A percentile compares a stretch with the other conserved stretches of the same genome.
Evolutionary conservation across 2,797 vertebrate genomes (phyloP).

Genomic region (Ctenochaetus hawaiiensis): DNA sequence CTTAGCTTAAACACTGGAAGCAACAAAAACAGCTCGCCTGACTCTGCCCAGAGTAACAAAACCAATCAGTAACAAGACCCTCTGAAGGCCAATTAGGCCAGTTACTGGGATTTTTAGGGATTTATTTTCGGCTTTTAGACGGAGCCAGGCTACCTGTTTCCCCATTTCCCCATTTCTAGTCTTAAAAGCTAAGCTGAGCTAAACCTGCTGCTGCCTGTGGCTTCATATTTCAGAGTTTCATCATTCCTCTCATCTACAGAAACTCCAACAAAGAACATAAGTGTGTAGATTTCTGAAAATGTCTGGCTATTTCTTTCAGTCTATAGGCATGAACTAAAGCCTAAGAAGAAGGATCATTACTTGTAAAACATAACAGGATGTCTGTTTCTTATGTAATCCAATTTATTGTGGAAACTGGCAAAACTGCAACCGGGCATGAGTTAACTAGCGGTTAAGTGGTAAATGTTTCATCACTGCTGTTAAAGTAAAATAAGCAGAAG

Average conservation of each 20-base stretch:
- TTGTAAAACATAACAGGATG: conserved; percentile 25
- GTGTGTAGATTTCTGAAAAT: background rate
- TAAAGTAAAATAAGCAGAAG: conserved; percentile 26
- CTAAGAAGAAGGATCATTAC: background rate
- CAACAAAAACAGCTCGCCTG: background rate
- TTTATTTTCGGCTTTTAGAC: background rate
- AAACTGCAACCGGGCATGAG: conserved; percentile 5
- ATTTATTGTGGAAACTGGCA: conserved; percentile 40
- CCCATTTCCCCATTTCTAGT: too few species aligned
- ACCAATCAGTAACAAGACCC: background rate
- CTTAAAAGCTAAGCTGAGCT: background rate
- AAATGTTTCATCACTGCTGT: conserved; percentile 34
- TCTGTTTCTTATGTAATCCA: conserved; percentile 52
- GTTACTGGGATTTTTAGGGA: background rate
- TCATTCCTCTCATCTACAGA: background rate
- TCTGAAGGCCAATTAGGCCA: background rate
- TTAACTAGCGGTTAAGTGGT: conserved; percentile 30
- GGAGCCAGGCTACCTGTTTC: background rate
- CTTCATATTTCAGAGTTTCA: background rate
- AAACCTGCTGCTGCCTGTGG: background rate
- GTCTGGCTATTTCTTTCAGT: background rate
- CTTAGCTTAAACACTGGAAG: background rate
- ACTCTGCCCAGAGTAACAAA: background rate
- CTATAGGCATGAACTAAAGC: background rate
- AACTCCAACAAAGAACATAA: conserved; percentile 5